Evolutionary conservation across 2,113 vertebrate genomes (phyloP), one percentile per base, ranked within the genome.

Genomic region (Seriola aureovittata): DNA sequence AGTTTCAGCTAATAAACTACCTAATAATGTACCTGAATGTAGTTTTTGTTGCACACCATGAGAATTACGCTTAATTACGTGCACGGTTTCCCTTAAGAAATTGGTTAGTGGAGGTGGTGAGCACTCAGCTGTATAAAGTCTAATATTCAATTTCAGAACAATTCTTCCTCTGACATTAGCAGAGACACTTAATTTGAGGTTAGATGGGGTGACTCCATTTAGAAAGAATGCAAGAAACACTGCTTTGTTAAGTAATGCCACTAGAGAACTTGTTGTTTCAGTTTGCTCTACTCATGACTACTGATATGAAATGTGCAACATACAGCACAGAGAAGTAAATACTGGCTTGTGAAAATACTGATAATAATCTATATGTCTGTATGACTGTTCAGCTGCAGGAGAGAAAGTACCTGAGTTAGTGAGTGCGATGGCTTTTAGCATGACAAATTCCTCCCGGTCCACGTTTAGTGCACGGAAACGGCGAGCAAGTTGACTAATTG

Each of bases 391-490:
- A 36, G 17, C 4, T 8, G 17, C 34, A 78, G 50, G 59, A 34
- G 36, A 29, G 8, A 5, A 71, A 60, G 23, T 91, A 98, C 97
- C 97, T 62, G 97, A 98, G 87, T 98, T 98, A 80, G 97, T 97
- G 10, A 98, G 96, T 8, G 97, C 96, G 65, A 98, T 93, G 84
- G 97, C 97, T 92, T 98, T 98, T 46, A 98, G 91, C 93, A 97
- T 95, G 80, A 98, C 96, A 1, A 97, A 98, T 77, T 97, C 97
- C 79, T 97, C 97, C 0, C 96, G 95, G 82, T 98, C 97, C 82
- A 97, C 91, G 75, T 95, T 95, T 29, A 98, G 92, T 3, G 94
- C 89, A 10, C 97, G 95, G 90, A 97, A 96, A 44, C 96, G 96
- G 19, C 96, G 95, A 25, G 97, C 96, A 1, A 98, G 96, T 85